Percentiles rank a stretch among this genome's conserved stretches.
Evolutionary conservation across 1,140 invertebrate genomes (phyloP).

Genomic region (Lucilia cuprina): DNA sequence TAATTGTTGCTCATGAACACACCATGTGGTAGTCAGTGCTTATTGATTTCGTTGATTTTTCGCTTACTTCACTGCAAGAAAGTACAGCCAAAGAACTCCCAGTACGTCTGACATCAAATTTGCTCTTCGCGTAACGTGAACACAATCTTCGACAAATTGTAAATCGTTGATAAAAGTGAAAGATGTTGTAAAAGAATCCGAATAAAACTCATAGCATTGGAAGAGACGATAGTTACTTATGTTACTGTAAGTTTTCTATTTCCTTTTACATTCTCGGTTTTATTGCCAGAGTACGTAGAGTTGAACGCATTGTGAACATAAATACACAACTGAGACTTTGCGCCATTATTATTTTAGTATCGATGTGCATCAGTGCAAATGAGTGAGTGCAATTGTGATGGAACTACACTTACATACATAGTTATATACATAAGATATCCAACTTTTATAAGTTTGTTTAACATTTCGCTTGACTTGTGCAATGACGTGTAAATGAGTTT

Average conservation of each 20-base stretch:
- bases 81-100: neutral
- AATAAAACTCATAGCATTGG: neutral
- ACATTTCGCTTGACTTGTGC: slow-evolving; percentile 11
- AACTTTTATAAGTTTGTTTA: neutral
- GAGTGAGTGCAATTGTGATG: no score
- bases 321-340: neutral
- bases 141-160: neutral
- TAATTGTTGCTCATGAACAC: neutral
- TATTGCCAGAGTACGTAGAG: neutral
- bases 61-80: neutral
- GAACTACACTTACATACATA: no score
- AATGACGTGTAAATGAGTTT: slow-evolving; percentile 10
- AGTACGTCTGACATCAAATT: neutral
- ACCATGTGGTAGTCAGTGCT: neutral
- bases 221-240: neutral
- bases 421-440: neutral
- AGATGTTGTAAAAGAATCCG: neutral
- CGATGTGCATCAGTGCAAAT: neutral
- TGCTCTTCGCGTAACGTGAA: neutral
- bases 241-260: neutral
- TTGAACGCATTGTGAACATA: neutral
- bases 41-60: neutral
- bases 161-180: neutral
- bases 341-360: neutral
- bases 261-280: neutral